These are phyloP conservation scores for Ormia ochracea DNA, from an alignment of 2,888 invertebrate genomes.

Conservation along the genomic window DNA sequence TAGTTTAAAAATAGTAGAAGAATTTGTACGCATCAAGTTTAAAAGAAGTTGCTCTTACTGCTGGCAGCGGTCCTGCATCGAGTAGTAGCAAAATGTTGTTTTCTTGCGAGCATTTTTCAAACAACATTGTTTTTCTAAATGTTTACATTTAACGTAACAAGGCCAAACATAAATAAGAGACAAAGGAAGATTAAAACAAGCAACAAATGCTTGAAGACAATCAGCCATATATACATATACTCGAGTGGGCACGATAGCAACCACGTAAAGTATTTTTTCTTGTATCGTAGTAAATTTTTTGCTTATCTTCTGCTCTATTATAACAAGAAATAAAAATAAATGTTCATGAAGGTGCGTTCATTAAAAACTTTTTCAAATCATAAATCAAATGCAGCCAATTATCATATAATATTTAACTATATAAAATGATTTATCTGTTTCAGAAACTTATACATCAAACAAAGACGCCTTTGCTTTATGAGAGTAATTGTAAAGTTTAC, in stretches of 20 bases:
- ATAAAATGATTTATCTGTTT: not conserved
- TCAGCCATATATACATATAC: no score
- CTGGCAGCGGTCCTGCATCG: not conserved
- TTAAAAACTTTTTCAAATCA: conserved; percentile 5
- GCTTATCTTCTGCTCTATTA: conserved; percentile 32
- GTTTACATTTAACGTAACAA: conserved; percentile 61
- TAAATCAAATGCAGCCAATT: not conserved
- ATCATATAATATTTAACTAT: not conserved
- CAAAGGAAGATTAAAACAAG: conserved; percentile 19
- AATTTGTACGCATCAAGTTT: conserved; percentile 54
- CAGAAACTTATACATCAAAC: no score
- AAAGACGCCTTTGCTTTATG: no score
- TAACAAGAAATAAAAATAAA: not conserved
- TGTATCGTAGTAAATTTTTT: conserved; percentile 6
- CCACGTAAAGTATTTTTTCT: not conserved
- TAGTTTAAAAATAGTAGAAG: conserved; percentile 41
- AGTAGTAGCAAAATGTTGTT: conserved; percentile 25
- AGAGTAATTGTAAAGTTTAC: no score
- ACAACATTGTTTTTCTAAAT: conserved; percentile 57
- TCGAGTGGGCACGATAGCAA: conserved; percentile 32
- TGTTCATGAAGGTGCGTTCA: conserved; percentile 26
- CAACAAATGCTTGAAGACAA: conserved; percentile 30
- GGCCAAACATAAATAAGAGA: conserved; percentile 55
- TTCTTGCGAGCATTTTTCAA: conserved; percentile 31
- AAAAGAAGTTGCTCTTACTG: conserved; percentile 26